A percentile compares a stretch with the other conserved stretches of the same genome.
phyloP scores from a whole-genome alignment of 1,140 invertebrate genomes.

The Lutraria rhynchaena region DNA sequence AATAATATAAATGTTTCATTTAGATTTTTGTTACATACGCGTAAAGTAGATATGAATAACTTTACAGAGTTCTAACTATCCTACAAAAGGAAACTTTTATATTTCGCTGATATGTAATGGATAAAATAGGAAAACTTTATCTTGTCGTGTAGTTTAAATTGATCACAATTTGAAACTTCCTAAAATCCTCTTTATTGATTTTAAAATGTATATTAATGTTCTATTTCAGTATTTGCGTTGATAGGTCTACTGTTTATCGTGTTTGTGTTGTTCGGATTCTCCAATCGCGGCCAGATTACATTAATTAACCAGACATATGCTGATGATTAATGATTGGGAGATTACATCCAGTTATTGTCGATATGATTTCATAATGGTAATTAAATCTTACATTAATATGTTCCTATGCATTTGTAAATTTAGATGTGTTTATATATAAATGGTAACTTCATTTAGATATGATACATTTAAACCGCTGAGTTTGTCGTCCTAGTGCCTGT shows the following conservation, averaged over 20 bases:
- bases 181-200: background rate
- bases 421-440: no score
- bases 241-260: conserved; percentile 41
- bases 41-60: no score
- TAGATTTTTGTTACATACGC: no score
- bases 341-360: background rate
- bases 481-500: no score
- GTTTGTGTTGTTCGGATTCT: conserved; percentile 2
- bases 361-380: background rate
- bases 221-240: conserved; percentile 22
- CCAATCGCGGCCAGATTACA: conserved; percentile 3
- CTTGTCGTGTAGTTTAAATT: no score
- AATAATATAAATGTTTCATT: no score
- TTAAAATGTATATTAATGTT: background rate
- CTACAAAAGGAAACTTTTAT: background rate
- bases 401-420: no score
- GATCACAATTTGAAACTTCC: background rate
- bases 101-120: background rate
- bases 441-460: no score
- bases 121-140: background rate
- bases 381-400: no score
- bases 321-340: background rate
- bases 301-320: conserved; percentile 14
- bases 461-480: no score
- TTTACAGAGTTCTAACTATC: no score